Conservation (phyloP, 2,888 invertebrate species). For the Incurvaria masculella region DNA sequence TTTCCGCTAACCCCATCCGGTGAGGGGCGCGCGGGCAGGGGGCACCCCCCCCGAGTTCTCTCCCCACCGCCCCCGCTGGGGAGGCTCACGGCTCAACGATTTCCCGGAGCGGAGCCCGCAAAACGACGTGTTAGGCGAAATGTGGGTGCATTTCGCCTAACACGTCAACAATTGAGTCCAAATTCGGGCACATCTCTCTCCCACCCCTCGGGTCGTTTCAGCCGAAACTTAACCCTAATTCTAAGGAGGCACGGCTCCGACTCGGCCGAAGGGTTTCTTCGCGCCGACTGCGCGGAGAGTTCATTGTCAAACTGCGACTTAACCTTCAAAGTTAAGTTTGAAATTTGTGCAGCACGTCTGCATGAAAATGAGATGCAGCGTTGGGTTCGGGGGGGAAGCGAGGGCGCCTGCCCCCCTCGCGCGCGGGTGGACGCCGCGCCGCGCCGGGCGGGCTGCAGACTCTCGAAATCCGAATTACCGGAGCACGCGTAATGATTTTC, state of each 20-base stretch:
- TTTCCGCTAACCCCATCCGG: not conserved
- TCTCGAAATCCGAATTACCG: conserved; percentile 54
- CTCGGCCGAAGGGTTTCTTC: not conserved
- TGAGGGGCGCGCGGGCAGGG: not conserved
- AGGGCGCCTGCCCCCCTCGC: conserved; percentile 18
- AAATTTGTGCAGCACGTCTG: not conserved
- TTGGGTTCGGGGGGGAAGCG: conserved; percentile 21
- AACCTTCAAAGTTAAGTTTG: not conserved
- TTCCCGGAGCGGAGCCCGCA: not conserved
- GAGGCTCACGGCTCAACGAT: not conserved
- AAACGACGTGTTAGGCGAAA: no score
- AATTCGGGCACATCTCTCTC: not conserved
- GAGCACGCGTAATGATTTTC: conserved; percentile 57
- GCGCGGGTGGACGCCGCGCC: conserved; percentile 5
- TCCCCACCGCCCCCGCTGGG: conserved; percentile 22
- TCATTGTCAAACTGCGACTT: not conserved
- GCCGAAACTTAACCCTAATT: not conserved
- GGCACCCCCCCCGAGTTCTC: conserved; percentile 14
- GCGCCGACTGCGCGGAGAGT: not conserved
- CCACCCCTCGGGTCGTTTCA: not conserved
- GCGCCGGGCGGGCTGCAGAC: conserved; percentile 24
- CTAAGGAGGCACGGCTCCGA: not conserved
- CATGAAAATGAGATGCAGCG: conserved; percentile 55
- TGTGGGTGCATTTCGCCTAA: no score
- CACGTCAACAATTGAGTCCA: not conserved